phyloP scores from a whole-genome alignment of 1,140 invertebrate genomes.

The Drosophila kohkoa region DNA sequence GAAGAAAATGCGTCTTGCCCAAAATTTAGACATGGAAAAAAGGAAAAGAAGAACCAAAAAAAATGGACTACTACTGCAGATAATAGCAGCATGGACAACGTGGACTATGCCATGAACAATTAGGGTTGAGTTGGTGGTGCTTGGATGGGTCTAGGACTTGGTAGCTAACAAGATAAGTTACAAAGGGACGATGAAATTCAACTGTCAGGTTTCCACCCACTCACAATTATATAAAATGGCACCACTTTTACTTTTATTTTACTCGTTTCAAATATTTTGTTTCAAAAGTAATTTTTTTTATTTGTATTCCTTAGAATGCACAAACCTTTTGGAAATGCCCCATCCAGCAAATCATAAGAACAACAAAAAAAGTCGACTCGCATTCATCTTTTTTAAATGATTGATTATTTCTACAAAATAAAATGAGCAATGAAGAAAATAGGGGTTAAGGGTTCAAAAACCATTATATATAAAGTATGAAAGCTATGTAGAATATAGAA shows the following conservation, averaged over 20 bases:
- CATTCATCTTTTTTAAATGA: slow-evolving; percentile 32
- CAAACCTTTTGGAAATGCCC: neutral
- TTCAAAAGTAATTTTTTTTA: slow-evolving; percentile 29
- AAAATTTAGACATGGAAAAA: slow-evolving; percentile 55
- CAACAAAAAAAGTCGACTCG: neutral
- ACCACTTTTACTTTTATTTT: slow-evolving; percentile 41
- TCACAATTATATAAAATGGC: slow-evolving; percentile 52
- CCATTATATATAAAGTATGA: too few relatives aligned
- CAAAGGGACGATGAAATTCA: slow-evolving; percentile 2
- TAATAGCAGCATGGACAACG: slow-evolving; percentile 13
- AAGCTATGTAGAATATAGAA: too few relatives aligned
- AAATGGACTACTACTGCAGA: slow-evolving; percentile 65
- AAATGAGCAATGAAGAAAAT: neutral
- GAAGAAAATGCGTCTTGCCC: slow-evolving; percentile 65
- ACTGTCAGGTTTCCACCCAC: slow-evolving; percentile 11
- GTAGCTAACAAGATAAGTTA: neutral
- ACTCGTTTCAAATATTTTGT: slow-evolving; percentile 21
- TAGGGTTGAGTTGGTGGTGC: slow-evolving; percentile 17
- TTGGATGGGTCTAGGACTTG: neutral
- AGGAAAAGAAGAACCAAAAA: slow-evolving; percentile 54
- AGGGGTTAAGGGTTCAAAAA: too few relatives aligned
- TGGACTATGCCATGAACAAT: neutral
- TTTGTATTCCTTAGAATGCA: slow-evolving; percentile 22
- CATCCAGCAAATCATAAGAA: slow-evolving; percentile 8
- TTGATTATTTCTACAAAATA: slow-evolving; percentile 50